Evolutionary conservation across 2,888 invertebrate genomes (phyloP).

Genomic region (Drosophila lacicola): DNA sequence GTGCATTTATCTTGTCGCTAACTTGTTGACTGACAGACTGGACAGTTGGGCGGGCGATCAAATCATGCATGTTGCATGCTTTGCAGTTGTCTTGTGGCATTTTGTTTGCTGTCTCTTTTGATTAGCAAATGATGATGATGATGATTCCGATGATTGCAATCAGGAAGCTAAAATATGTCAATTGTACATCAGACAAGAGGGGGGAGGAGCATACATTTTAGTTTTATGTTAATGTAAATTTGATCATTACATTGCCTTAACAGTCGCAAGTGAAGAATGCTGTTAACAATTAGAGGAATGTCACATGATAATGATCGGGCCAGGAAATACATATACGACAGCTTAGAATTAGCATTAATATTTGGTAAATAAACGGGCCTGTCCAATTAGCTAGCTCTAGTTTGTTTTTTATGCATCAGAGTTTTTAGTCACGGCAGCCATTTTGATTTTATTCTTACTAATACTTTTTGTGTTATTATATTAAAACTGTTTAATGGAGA

Average conservation of each 20-base stretch:
- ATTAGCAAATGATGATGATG: constrained; percentile 59
- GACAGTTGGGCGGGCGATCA: constrained; percentile 61
- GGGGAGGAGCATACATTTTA: neutral
- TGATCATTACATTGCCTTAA: constrained; percentile 29
- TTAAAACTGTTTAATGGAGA: too few relatives aligned
- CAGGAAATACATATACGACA: constrained; percentile 13
- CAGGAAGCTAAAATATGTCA: constrained; percentile 55
- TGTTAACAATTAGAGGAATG: constrained; percentile 14
- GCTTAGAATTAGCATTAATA: constrained; percentile 17
- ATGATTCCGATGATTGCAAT: constrained; percentile 32
- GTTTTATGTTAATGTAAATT: constrained; percentile 22
- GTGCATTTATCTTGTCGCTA: constrained; percentile 62
- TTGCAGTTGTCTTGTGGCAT: constrained; percentile 53
- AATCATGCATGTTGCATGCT: constrained; percentile 58
- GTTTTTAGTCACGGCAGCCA: neutral
- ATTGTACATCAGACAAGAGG: constrained; percentile 10
- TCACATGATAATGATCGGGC: neutral
- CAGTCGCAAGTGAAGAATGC: constrained; percentile 22
- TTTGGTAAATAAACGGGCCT: constrained; percentile 9
- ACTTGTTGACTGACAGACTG: constrained; percentile 59
- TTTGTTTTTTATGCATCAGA: too few relatives aligned
- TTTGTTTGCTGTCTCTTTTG: constrained; percentile 68
- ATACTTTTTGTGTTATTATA: neutral
- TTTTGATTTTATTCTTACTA: neutral
- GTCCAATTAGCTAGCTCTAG: constrained; percentile 15